Evolutionary conservation across 2,888 invertebrate genomes (phyloP).

Genomic region (Leucoma salicis): DNA sequence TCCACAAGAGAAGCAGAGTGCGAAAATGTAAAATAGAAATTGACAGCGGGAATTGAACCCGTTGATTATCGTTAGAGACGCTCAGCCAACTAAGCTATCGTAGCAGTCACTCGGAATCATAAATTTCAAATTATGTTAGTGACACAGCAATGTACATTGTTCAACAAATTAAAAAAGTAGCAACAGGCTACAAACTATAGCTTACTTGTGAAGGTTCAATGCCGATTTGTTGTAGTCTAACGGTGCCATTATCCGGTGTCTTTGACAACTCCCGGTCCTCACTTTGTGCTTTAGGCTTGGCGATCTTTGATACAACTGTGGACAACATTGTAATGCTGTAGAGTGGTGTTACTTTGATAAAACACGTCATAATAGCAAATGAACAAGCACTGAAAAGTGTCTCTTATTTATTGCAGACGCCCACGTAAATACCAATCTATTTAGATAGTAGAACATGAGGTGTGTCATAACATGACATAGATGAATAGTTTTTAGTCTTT

Average conservation of each 20-base stretch:
- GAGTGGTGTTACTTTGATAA: neutral
- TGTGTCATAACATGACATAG: no score
- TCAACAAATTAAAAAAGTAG: no score
- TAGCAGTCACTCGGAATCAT: no score
- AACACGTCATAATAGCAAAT: no score
- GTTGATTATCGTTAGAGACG: no score
- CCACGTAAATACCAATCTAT: neutral
- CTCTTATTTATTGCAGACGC: neutral
- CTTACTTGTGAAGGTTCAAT: slow-evolving; percentile 72
- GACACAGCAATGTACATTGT: no score
- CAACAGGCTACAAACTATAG: no score
- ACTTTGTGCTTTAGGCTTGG: slow-evolving; percentile 75
- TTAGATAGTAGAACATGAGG: neutral
- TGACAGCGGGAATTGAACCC: neutral
- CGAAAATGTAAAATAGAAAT: no score
- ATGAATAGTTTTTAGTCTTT: neutral
- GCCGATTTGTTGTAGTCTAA: slow-evolving; percentile 76
- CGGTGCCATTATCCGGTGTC: slow-evolving; percentile 60
- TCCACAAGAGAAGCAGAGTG: neutral
- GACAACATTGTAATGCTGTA: neutral
- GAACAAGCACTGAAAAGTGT: no score
- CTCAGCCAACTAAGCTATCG: no score
- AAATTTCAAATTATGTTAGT: no score
- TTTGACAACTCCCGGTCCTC: slow-evolving; percentile 72
- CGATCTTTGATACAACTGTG: slow-evolving; percentile 71